These are phyloP conservation scores for Pavo muticus DNA, from an alignment of 2,113 vertebrate genomes.

Conservation along the genomic window DNA sequence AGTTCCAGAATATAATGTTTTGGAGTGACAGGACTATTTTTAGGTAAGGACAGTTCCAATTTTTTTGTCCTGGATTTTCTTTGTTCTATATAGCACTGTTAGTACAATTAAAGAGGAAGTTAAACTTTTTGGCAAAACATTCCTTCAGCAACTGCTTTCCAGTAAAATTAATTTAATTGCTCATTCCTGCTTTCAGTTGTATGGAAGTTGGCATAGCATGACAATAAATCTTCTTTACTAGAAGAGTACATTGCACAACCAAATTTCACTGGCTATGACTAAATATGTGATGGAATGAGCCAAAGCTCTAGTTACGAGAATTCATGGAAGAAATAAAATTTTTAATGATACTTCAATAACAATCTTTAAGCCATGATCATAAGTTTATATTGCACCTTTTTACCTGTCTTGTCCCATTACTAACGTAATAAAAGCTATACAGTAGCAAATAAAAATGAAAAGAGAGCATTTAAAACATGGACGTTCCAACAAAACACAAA, in stretches of 20 bases:
- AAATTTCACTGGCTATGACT: background rate
- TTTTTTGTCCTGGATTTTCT: background rate
- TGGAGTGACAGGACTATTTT: constrained; percentile 12
- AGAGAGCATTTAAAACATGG: constrained; percentile 30
- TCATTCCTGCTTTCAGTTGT: background rate
- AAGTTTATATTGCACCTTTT: background rate
- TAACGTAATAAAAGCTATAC: background rate
- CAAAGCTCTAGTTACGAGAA: background rate
- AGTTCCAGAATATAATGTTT: constrained; percentile 17
- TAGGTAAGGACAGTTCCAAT: constrained; percentile 1
- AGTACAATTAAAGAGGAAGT: background rate
- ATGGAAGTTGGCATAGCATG: background rate
- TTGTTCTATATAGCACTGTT: constrained; percentile 8
- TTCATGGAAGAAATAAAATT: background rate
- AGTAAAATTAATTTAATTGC: constrained; percentile 11
- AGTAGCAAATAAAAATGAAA: constrained; percentile 31
- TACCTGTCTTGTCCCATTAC: background rate
- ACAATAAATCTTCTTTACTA: background rate
- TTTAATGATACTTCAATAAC: background rate
- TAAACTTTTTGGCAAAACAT: constrained; percentile 39
- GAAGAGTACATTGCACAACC: background rate
- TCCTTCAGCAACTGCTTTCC: constrained; percentile 25
- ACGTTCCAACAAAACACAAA: constrained; percentile 7
- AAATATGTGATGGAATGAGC: background rate
- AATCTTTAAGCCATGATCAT: background rate